Base-by-base conservation (phyloP, 2,113 vertebrate genomes). In the Poeciliopsis retropinna region DNA sequence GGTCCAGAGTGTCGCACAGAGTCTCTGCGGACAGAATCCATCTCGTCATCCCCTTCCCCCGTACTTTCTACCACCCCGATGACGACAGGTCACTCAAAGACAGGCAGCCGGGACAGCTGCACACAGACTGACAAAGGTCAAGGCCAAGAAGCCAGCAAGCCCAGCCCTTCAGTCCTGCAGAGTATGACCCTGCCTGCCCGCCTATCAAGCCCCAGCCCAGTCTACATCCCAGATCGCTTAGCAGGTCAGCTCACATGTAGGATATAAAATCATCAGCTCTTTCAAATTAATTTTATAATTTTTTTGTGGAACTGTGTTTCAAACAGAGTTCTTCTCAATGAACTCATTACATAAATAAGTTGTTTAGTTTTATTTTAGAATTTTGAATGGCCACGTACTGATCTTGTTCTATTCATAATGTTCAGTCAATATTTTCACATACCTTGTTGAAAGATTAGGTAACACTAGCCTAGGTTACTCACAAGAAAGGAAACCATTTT, bases 61-160 rank as follows among this genome's bases (percentile, higher is more conserved):
- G 96, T 98, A 27, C 94, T 96, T 1, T 95, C 96, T n/a, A 97
- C 96, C 22, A 97, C 96, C 1, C 97, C 96, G 0, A 82, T 97
- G 90, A 93, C 95, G 0, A 92, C 96, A 0, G 94, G 95, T 41
- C 98, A 99, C 91, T 97, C 96, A 0, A 99, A 99, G 92, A 97
- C 97, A 0, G 97, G 97, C 90, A 99, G 98, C 93, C 94, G 96
- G 54, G 98, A 99, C 92, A 98, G 97, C 92, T 97, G 95, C 93
- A 99, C 97, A 0, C 98, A 99, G 89, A 99, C 97, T 0, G 97
- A 99, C 57, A 91, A 96, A 74, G 95, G 95, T 60, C 93, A 78
- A 44, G 69, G 30, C 31, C 90, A 91, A 70, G 90, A 90, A 30
- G 93, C 80, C 91, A 97, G 89, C 91, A 99, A 98, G 65, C 78